These are phyloP conservation scores for Drosophila asahinai DNA, from an alignment of 1,140 invertebrate genomes.

Conservation along the genomic window DNA sequence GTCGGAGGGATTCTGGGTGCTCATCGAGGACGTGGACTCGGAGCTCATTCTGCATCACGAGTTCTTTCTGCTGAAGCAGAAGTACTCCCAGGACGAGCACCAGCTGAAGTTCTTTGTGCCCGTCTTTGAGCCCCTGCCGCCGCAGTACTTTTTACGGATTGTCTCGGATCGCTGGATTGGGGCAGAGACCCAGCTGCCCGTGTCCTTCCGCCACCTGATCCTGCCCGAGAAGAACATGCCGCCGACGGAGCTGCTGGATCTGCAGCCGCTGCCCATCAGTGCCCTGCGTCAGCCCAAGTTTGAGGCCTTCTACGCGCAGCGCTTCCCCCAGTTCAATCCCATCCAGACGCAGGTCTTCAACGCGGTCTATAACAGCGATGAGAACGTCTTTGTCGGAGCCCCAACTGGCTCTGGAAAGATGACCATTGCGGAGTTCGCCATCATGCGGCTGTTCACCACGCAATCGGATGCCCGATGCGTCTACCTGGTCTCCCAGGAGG, in stretches of 20 bases:
- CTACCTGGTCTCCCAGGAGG: constrained; percentile 96
- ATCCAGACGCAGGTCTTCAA: constrained; percentile 99
- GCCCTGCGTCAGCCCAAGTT: constrained; percentile 93
- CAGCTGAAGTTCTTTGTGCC: constrained; percentile 99
- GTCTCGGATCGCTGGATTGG: constrained; percentile 94
- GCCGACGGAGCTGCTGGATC: constrained; percentile 98
- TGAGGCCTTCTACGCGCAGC: constrained; percentile 94
- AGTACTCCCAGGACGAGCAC: constrained; percentile 98
- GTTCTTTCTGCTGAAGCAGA: constrained; percentile 98
- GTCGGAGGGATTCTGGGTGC: constrained; percentile 99
- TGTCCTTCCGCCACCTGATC: constrained; percentile 98
- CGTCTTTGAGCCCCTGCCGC: constrained; percentile 98
- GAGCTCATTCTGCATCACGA: constrained; percentile 98
- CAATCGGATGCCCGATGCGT: constrained; percentile 92
- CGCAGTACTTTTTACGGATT: constrained; percentile 97
- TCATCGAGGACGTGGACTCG: constrained; percentile 99
- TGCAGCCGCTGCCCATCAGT: constrained; percentile 97
- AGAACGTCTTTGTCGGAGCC: constrained; percentile 99
- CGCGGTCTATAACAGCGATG: constrained; percentile 98
- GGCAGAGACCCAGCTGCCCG: constrained; percentile 97
- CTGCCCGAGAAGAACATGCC: constrained; percentile 99
- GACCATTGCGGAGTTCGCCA: constrained; percentile 98
- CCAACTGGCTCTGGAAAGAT: constrained; percentile 99
- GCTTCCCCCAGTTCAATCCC: constrained; percentile 98
- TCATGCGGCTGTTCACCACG: constrained; percentile 94